A percentile compares a stretch with the other conserved stretches of the same genome.
These are phyloP conservation scores for Stegophylla sp. DNA, from an alignment of 2,888 invertebrate species.

Conservation along the genomic window DNA sequence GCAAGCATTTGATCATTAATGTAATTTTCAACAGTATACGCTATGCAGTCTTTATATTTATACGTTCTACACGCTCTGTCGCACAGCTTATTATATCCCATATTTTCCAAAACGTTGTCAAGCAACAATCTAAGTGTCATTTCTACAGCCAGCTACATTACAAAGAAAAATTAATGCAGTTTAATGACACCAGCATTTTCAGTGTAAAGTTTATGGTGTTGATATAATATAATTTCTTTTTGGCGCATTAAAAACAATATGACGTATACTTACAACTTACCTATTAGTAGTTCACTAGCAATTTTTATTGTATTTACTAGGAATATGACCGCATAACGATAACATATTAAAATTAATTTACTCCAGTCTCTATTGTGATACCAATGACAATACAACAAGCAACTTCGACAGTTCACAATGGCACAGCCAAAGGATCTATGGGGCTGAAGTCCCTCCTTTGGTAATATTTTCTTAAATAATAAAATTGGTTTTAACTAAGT, in stretches of 20 bases:
- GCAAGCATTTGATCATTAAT: background rate
- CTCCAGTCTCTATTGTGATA: too few species aligned
- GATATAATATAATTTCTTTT: background rate
- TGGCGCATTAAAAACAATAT: too few species aligned
- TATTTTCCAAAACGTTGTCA: background rate
- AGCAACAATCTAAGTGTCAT: slow-evolving; percentile 6
- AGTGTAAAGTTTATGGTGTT: background rate
- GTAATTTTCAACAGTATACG: background rate
- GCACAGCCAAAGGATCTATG: too few species aligned
- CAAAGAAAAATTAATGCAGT: background rate
- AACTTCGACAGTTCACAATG: too few species aligned
- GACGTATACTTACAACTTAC: too few species aligned
- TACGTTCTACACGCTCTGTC: slow-evolving; percentile 18
- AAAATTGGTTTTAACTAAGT: too few species aligned
- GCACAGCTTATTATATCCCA: slow-evolving; percentile 14
- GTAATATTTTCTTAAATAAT: too few species aligned
- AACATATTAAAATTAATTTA: too few species aligned
- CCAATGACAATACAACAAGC: too few species aligned
- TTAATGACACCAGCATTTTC: background rate
- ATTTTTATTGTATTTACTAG: too few species aligned
- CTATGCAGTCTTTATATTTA: background rate
- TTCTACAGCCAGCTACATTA: background rate
- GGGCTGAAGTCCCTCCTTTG: too few species aligned
- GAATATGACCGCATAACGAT: background rate
- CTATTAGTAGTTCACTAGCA: too few species aligned